phyloP scores from a whole-genome alignment of 2,797 vertebrate species.

The Falco concolor region DNA sequence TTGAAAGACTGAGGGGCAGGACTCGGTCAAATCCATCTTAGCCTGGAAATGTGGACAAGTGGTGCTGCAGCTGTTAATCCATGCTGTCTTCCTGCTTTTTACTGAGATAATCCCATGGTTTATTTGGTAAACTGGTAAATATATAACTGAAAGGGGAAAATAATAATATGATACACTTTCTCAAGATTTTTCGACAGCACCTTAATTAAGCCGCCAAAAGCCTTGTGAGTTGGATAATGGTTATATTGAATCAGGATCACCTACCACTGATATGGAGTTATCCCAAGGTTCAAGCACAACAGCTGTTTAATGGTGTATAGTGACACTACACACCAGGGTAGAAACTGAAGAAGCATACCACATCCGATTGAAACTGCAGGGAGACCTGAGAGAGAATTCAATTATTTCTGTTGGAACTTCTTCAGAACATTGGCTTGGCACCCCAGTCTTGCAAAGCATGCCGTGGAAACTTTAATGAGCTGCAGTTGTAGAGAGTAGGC shows the following conservation, averaged over 20 bases:
- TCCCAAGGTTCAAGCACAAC: slow-evolving; percentile 40
- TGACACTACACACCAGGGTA: slow-evolving; percentile 22
- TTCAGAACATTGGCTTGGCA: slow-evolving; percentile 44
- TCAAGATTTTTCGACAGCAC: background rate
- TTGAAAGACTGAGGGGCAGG: background rate
- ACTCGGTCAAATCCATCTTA: slow-evolving; percentile 15
- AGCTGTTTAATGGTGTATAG: slow-evolving; percentile 52
- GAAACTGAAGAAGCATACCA: background rate
- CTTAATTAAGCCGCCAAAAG: slow-evolving; percentile 1
- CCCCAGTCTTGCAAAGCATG: background rate
- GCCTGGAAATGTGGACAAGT: background rate
- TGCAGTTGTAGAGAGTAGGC: background rate
- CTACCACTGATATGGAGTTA: background rate
- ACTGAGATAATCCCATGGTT: background rate
- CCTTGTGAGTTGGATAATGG: background rate
- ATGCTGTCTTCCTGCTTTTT: background rate
- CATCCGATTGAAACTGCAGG: slow-evolving; percentile 51
- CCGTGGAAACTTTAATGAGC: background rate
- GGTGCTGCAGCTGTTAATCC: background rate
- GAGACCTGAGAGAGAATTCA: slow-evolving; percentile 23
- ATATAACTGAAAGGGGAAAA: background rate
- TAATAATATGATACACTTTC: background rate
- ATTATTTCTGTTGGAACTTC: slow-evolving; percentile 59
- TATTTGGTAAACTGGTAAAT: background rate
- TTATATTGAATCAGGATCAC: background rate